A percentile compares a stretch with the other conserved stretches of the same genome.
Evolutionary conservation across 92 coral and sea anemone genomes (phyloP).

Genomic region (Hydrozoanthus gracilis): DNA sequence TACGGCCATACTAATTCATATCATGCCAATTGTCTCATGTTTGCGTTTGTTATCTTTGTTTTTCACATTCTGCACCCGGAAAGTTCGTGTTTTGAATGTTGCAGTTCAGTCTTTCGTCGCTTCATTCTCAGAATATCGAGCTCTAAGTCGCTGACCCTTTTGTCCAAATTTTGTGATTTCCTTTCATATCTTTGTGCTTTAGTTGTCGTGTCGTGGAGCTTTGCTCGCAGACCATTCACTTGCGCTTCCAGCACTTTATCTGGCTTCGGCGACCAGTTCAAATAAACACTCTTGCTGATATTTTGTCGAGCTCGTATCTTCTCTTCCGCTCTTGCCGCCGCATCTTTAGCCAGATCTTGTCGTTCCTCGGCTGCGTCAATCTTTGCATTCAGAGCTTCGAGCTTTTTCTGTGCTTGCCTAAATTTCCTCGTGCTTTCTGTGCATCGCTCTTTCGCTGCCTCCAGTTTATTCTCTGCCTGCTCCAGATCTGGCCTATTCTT

Average conservation of each 20-base stretch:
- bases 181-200: conserved; percentile 29
- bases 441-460: conserved; percentile 29
- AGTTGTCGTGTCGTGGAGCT: neutral
- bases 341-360: conserved; percentile 28
- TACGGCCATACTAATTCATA: neutral
- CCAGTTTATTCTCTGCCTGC: conserved; percentile 21
- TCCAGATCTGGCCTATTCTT: conserved; percentile 40
- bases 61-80: conserved; percentile 36
- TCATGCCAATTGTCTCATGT: neutral
- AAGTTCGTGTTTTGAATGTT: conserved; percentile 38
- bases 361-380: conserved; percentile 22
- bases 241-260: conserved; percentile 43
- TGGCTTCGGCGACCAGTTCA: conserved; percentile 40
- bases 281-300: conserved; percentile 28
- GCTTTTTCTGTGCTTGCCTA: conserved; percentile 26
- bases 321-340: conserved; percentile 20
- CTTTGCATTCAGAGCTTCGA: conserved; percentile 37
- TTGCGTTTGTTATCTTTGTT: neutral
- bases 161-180: conserved; percentile 25
- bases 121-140: conserved; percentile 14
- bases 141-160: conserved; percentile 16
- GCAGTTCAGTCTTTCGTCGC: conserved; percentile 25
- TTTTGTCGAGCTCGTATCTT: conserved; percentile 31
- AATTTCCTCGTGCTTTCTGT: conserved; percentile 19
- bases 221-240: conserved; percentile 31